These are phyloP conservation scores for Spermophilus dauricus DNA, from an alignment of 2,113 vertebrate genomes.

Conservation along the genomic window DNA sequence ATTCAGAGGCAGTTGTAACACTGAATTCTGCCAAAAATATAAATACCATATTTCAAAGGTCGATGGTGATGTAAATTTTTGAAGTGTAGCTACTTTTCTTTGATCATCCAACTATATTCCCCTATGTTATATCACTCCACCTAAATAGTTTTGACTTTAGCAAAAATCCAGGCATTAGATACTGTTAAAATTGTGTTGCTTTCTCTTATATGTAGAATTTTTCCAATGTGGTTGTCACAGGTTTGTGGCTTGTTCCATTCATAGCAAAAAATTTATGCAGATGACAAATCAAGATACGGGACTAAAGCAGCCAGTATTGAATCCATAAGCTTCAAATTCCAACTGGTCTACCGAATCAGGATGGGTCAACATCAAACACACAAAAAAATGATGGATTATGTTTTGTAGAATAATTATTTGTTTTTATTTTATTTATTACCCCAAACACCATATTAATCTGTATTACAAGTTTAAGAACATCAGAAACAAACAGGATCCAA, in stretches of 20 bases:
- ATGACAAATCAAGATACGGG: background rate
- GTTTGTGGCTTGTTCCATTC: background rate
- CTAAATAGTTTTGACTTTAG: background rate
- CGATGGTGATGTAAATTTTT: background rate
- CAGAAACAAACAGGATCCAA: background rate
- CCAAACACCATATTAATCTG: background rate
- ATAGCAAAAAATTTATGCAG: background rate
- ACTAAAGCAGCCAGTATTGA: background rate
- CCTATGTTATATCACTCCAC: background rate
- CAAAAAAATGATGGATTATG: background rate
- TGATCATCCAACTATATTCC: background rate
- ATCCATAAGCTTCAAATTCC: conserved; percentile 50
- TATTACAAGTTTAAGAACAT: background rate
- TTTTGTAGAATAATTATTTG: background rate
- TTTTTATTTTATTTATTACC: background rate
- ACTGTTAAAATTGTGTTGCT: background rate
- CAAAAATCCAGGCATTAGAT: background rate
- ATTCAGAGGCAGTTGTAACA: background rate
- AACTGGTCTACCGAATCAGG: background rate
- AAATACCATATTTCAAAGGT: background rate
- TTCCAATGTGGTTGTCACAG: background rate
- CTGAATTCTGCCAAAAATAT: conserved; percentile 1
- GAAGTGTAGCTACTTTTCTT: background rate
- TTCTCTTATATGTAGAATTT: background rate
- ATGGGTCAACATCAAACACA: background rate